Conservation (phyloP, 2,888 invertebrate species). For the Anarsia innoxiella region DNA sequence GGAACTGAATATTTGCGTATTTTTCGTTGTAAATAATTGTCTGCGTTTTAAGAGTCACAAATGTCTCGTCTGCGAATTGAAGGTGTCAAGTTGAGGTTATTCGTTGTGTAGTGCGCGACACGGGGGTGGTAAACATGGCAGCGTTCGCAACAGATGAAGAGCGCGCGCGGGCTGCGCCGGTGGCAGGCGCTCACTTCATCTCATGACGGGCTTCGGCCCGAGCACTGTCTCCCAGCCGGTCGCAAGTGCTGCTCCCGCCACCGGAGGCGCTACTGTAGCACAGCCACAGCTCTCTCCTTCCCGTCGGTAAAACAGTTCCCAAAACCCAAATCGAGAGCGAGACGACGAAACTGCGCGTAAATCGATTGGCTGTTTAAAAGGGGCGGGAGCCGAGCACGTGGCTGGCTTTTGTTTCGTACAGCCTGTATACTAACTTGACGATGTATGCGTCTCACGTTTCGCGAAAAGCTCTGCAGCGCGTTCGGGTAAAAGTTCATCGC, state of each 20-base stretch:
- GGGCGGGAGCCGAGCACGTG: constrained; percentile 69
- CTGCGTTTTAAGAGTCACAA: constrained; percentile 30
- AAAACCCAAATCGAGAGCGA: constrained; percentile 34
- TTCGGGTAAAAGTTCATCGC: constrained; percentile 32
- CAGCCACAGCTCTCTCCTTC: constrained; percentile 34
- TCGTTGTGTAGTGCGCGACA: constrained; percentile 69
- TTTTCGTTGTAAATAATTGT: constrained; percentile 50
- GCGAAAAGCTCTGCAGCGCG: constrained; percentile 33
- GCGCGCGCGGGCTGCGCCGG: constrained; percentile 67
- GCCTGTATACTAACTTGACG: constrained; percentile 38
- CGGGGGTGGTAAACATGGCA: constrained; percentile 72
- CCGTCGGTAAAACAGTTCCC: constrained; percentile 58
- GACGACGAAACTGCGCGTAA: constrained; percentile 45
- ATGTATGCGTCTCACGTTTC: constrained; percentile 41
- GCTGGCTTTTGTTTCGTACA: constrained; percentile 44
- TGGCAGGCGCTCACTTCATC: constrained; percentile 48
- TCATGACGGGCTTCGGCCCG: constrained; percentile 45
- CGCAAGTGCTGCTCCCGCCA: constrained; percentile 23
- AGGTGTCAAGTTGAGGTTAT: constrained; percentile 60
- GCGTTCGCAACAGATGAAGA: constrained; percentile 70
- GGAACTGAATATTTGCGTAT: too few species aligned
- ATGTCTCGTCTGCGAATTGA: constrained; percentile 36
- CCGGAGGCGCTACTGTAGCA: constrained; percentile 51
- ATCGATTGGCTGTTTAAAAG: constrained; percentile 67
- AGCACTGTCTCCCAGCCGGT: constrained; percentile 4